Evolutionary conservation across 1,140 invertebrate genomes (phyloP).

Genomic region (Drosophila nigromelanica): DNA sequence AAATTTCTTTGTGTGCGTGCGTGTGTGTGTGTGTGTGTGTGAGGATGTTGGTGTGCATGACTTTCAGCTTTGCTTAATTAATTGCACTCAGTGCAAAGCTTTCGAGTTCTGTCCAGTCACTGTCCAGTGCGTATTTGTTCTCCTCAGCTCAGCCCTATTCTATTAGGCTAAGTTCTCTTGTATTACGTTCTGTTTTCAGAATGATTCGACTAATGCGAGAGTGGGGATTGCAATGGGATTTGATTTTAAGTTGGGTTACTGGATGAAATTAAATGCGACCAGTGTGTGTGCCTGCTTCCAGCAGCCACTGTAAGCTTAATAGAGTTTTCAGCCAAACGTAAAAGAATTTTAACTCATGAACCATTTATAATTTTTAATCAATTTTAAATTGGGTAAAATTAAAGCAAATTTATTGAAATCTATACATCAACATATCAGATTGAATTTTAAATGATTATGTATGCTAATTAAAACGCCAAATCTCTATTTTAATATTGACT

Average conservation of each 20-base stretch:
- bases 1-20: constrained; percentile 58
- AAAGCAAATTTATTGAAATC: too few species aligned
- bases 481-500: constrained; percentile 20
- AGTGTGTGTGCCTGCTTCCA: constrained; percentile 1
- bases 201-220: constrained; percentile 34
- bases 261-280: constrained; percentile 1
- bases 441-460: constrained; percentile 4
- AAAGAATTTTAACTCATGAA: too few species aligned
- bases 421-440: background rate
- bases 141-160: constrained; percentile 14
- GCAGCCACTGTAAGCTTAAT: background rate
- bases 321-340: background rate
- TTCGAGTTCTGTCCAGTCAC: constrained; percentile 46
- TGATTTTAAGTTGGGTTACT: constrained; percentile 9
- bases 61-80: constrained; percentile 82
- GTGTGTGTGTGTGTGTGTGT: constrained; percentile 20
- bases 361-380: too few species aligned
- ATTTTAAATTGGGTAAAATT: too few species aligned
- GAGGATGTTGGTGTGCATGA: constrained; percentile 58
- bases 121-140: constrained; percentile 42
- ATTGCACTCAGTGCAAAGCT: constrained; percentile 75
- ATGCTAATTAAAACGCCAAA: constrained; percentile 25
- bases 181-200: constrained; percentile 48
- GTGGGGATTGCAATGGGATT: constrained; percentile 6
- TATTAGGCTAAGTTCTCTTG: constrained; percentile 52